phyloP scores from a whole-genome alignment of 1,140 invertebrate species.

The Daktulosphaira vitifoliae region DNA sequence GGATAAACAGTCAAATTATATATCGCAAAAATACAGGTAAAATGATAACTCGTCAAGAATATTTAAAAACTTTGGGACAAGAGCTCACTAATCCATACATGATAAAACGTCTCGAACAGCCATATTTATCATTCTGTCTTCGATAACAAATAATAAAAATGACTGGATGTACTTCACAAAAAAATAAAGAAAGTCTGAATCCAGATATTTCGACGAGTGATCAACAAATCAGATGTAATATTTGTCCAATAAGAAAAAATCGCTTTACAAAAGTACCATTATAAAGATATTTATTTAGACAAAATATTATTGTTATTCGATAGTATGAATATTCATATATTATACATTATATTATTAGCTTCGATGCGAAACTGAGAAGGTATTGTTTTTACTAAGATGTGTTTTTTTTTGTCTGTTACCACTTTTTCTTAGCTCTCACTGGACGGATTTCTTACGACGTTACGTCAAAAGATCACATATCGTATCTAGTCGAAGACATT shows the following conservation, averaged over 20 bases:
- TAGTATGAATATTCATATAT: no score
- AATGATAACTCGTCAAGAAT: neutral
- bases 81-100: neutral
- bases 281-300: no score
- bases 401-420: no score
- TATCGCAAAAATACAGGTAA: neutral
- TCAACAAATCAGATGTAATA: neutral
- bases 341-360: no score
- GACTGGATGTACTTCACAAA: neutral
- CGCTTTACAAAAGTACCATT: neutral
- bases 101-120: neutral
- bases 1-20: conserved; percentile 1
- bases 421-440: no score
- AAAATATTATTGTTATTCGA: no score
- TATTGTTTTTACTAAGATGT: no score
- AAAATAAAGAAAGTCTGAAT: neutral
- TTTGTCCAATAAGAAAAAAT: conserved; percentile 30
- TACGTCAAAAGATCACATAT: no score
- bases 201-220: neutral
- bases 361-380: no score
- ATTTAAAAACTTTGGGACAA: neutral
- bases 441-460: no score
- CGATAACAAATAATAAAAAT: neutral
- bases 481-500: no score
- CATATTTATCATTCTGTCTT: neutral